Conservation (phyloP, 2,797 vertebrate species). For the Limnodromus scolopaceus region DNA sequence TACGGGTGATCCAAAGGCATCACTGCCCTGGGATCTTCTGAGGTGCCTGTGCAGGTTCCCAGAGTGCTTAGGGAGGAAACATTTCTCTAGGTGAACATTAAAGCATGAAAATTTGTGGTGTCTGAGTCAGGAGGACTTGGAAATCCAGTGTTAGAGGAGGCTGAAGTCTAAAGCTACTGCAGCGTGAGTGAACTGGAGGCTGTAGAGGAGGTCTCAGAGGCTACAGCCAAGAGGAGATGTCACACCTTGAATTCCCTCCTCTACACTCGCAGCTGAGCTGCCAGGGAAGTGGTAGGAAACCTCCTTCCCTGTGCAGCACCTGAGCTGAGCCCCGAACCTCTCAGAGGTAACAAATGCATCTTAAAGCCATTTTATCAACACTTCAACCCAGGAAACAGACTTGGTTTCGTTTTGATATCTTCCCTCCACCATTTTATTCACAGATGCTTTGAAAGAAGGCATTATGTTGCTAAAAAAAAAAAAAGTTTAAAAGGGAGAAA, state of each 20-base stretch:
- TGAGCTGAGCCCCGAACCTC: neutral
- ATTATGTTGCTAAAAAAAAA: neutral
- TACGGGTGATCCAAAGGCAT: neutral
- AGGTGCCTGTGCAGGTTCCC: neutral
- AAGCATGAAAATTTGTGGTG: rapidly evolving
- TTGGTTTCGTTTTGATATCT: neutral
- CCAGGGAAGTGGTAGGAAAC: neutral
- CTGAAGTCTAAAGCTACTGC: neutral
- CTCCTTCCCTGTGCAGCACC: neutral
- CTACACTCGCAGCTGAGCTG: neutral
- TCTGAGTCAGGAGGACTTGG: neutral
- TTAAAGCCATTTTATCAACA: neutral
- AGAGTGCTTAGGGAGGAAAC: neutral
- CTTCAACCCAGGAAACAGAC: neutral
- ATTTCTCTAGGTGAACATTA: neutral
- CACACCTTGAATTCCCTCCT: neutral
- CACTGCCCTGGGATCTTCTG: neutral
- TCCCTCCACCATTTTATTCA: neutral
- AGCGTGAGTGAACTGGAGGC: neutral
- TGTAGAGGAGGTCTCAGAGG: neutral
- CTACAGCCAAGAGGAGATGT: neutral
- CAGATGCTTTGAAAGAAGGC: neutral
- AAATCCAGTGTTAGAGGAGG: neutral
- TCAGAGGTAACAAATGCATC: neutral
- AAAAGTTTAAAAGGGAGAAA: neutral